Evolutionary conservation across 2,113 vertebrate genomes (phyloP), one percentile per base, ranked within the genome.

Genomic region (Odobenus rosmarus): DNA sequence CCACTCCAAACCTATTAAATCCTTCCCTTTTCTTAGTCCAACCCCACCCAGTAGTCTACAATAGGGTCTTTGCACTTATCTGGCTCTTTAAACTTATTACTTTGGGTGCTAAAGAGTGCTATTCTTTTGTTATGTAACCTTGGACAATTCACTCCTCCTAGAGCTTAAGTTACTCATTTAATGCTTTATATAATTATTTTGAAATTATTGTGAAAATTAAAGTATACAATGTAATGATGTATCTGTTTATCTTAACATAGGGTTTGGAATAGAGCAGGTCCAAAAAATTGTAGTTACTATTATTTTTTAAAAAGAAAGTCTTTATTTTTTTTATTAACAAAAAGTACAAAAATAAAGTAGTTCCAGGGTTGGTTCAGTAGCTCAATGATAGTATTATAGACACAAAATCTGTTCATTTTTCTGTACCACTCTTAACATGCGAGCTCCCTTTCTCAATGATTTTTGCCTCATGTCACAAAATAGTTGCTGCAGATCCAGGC

Each of bases 161-260:
- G 26, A 67, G 46, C 4, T 92, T 67, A 67, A 82, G 28, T 67
- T 92, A n/a, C 5, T 88, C 33, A 61, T 76, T 53, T 74, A 81
- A 85, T 67, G 72, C 23, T 53, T 67, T 53, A 39, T 28, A 42
- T 74, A 51, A 64, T 46, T 84, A 92, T 26, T 85, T 4, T 71
- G 33, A 95, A 51, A 64, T 46, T 84, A 92, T 26, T 85, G 5
- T 71, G 33, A 95, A 72, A 84, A 64, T 84, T 83, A 81, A 95
- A 77, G 26, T 49, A 69, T 62, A 46, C 33, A 51, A 15, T 24
- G 11, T 33, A 88, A 67, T 33, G 69, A 62, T 36, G 18, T 15
- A 53, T 59, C 49, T 71, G 11, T 88, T 88, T 86, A 77, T 39
- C 19, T 88, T 71, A 51, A 23, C 7, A 13, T 55, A 87, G 11